Percentiles rank a stretch among this genome's conserved stretches.
Conservation (phyloP, 2,888 invertebrate genomes). For the Tetrapedia diversipes region DNA sequence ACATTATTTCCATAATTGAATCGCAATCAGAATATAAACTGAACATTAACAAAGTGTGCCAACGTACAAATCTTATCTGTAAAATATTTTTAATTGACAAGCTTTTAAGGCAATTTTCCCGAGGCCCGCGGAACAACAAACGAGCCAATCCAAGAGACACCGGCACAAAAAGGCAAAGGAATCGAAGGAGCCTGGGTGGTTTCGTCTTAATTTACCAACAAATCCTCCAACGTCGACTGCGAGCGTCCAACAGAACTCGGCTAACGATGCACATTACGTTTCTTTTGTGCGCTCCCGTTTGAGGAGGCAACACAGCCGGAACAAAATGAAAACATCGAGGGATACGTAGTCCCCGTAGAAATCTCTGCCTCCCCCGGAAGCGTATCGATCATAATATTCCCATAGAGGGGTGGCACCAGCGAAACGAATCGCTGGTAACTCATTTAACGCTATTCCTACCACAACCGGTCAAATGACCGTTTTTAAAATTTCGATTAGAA, state of each 20-base stretch:
- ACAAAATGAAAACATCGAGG: conserved; percentile 32
- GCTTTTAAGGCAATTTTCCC: no score
- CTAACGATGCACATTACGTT: conserved; percentile 30
- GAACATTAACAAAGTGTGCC: no score
- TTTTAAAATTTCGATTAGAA: no score
- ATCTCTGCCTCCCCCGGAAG: conserved; percentile 29
- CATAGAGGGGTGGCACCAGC: conserved; percentile 9
- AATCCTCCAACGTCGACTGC: background rate
- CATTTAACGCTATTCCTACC: no score
- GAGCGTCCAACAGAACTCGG: background rate
- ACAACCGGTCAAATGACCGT: no score
- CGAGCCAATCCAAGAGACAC: background rate
- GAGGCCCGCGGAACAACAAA: no score
- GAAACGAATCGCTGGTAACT: conserved; percentile 51
- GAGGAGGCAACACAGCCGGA: conserved; percentile 14
- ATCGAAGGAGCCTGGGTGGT: background rate
- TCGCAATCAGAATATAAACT: no score
- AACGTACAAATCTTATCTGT: no score
- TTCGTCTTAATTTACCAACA: background rate
- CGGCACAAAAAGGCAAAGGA: background rate
- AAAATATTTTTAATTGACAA: no score
- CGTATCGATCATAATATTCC: conserved; percentile 33
- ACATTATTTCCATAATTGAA: no score
- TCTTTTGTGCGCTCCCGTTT: conserved; percentile 28
- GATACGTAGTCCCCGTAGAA: background rate